Evolutionary conservation across 92 coral and sea anemone genomes (phyloP), one percentile per base, ranked within the genome.

Genomic region (Heteractis magnifica): DNA sequence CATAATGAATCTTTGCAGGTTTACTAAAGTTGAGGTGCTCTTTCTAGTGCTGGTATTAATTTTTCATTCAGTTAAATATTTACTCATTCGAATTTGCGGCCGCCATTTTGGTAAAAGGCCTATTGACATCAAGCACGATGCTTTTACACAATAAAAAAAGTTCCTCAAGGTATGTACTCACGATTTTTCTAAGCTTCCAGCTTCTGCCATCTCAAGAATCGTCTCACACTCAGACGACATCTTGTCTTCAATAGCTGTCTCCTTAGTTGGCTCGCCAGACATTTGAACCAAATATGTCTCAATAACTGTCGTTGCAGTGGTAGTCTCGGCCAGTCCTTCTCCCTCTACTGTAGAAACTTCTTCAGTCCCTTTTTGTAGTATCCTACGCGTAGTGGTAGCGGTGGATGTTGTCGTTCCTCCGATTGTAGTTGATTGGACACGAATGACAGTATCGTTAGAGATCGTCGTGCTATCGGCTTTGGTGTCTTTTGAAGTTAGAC

Each of bases 211-310:
- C 41, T 81, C 64, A 5, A 81, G 73, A 10, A 65, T 60, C 7
- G 84, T 20, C 7, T 81, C 84, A 13, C 77, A 81, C n/a, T 68
- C 84, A 58, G 73, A n/a, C n/a, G 84, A 81, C 23, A 68, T n/a
- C 73, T 51, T 51, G 44, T 81, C 84, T 4, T 70, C 84, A 52
- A 14, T 81, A 53, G 52, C 49, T 49, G 55, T 64, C 75, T 26
- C 65, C 23, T 26, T 60, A 16, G 48, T 8, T 14, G 50, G 6
- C 18, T 64, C 58, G 20, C 58, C 83, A n/a, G 83, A 58, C 82
- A 78, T 78, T 4, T 79, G 75, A n/a, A 62, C 56, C 16, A 79
- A 3, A 12, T 51, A 60, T 50, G 83, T 79, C 60, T 79, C 83
- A 62, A 59, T 51, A 59, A 65, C 49, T 12, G n/a, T 13, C 21